Evolutionary conservation across 2,797 vertebrate genomes (phyloP), one percentile per base, ranked within the genome.

Genomic region (Melopsittacus undulatus): DNA sequence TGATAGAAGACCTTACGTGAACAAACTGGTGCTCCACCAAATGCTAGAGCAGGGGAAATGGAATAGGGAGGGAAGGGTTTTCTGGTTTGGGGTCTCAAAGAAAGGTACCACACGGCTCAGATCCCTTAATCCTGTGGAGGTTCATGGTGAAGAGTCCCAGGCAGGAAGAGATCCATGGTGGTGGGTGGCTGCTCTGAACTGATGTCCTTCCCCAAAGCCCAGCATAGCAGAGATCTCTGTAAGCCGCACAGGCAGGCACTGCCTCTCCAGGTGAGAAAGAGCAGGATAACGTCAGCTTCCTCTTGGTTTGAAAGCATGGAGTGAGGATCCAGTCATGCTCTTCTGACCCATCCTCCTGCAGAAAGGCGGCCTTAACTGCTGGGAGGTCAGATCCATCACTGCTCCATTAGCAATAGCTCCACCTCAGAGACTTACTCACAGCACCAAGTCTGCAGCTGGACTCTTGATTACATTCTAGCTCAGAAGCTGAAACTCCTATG

Each of bases 181-280:
- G n/a, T 1, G 0, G 2, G 1, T 22, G 62, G 20, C 36, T 36
- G 66, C 51, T 87, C 45, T 49, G 90, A 61, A 45, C 16, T 14
- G 24, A 36, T 18, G 67, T 56, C n/a, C 36, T 67, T 85, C 26
- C 46, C 49, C 61, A 56, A 69, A 73, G 24, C 27, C 32, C 48
- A 63, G 42, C 66, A 26, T 23, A 48, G 4, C 2, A 32, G 9
- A 2, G 3, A n/a, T 38, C 29, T 72, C 68, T 42, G 43, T 18
- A 57, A 57, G 34, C 19, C 5, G 5, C 0, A 2, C 43, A 59
- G 27, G 11, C 19, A 26, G 70, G 7, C 1, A 0, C 38, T 56
- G 36, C 13, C 23, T 43, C 22, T n/a, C 30, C 0, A 2, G 38
- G 48, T 40, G 61, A 46, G 52, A 61, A 21, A 30, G 10, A 56